Percentiles rank a stretch among this genome's conserved stretches.
Evolutionary conservation across 2,113 vertebrate species (phyloP).

Genomic region (Symphodus melops): DNA sequence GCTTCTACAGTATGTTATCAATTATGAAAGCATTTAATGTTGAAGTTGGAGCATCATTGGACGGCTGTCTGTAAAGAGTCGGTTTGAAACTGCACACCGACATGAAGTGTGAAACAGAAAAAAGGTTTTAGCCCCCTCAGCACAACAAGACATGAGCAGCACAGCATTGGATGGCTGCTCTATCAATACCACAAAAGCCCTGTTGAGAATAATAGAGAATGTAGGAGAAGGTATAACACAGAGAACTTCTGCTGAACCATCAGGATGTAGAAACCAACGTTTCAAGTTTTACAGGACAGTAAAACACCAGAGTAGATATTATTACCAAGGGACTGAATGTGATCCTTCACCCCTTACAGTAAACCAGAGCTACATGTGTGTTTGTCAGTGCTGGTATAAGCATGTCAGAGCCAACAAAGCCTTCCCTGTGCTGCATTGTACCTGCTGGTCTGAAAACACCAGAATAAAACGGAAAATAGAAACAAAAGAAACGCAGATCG

Average conservation of each 20-base stretch:
- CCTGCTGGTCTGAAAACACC: conserved; percentile 30
- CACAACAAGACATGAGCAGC: conserved; percentile 37
- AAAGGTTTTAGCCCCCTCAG: conserved; percentile 31
- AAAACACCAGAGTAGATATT: not conserved
- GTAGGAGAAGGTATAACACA: conserved; percentile 22
- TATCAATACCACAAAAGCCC: conserved; percentile 30
- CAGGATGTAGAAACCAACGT: not conserved
- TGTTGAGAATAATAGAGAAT: conserved; percentile 42
- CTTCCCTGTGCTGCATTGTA: conserved; percentile 54
- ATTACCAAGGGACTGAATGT: not conserved
- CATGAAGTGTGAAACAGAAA: conserved; percentile 10
- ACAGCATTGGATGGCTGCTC: conserved; percentile 11
- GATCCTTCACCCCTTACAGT: not conserved
- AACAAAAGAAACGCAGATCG: conserved; percentile 52
- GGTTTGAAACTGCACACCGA: conserved; percentile 18
- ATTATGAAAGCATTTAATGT: not conserved
- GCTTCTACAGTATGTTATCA: not conserved
- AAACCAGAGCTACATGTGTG: conserved; percentile 17
- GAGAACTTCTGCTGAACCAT: not conserved
- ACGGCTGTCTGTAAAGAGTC: not conserved
- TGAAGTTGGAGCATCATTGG: not conserved
- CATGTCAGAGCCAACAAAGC: conserved; percentile 64
- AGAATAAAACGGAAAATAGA: conserved; percentile 29
- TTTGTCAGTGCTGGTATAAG: conserved; percentile 68
- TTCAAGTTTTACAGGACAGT: not conserved